Evolutionary conservation across 1,140 invertebrate species (phyloP), one percentile per base, ranked within the genome.

Genomic region (Bicyclus anynana): DNA sequence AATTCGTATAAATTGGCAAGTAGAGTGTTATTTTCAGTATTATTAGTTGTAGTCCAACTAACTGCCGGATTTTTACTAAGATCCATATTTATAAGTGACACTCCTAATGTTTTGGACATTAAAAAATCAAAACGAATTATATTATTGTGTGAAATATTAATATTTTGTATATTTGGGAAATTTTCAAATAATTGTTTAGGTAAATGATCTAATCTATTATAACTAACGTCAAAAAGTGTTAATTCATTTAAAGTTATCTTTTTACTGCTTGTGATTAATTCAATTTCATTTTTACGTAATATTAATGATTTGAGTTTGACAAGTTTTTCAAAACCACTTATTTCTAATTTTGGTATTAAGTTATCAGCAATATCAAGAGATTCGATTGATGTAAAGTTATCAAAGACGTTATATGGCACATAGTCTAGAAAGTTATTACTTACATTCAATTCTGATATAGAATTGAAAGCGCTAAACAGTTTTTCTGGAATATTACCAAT

Each of bases 351-450:
- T 7, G 80, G 73, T 69, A 88, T 67, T 38, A 86, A 69, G 58
- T 88, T 88, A 62, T 86, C 85, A 12, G 83, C 72, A 48, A 86
- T 63, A 53, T 88, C 83, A 63, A 88, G 72, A 17, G 70, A 77
- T 67, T 86, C 80, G 52, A 88, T 65, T 21, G 71, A 63, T 18
- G 80, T 83, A 21, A 86, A 77, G 64, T 88, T 85, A 47, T 83
- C 58, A 52, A 88, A 74, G 33, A 74, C 73, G 62, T 77, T 79
- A 46, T 84, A 86, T 53, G 85, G 85, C 29, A 86, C 73, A 47
- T 77, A 77, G 50, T 86, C 80, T 55, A 88, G 65, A 57, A 86
- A 86, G 56, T 88, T 88, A 53, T 86, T 88, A 56, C 81, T 88
- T 44, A 88, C 71, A 65, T 88, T 88, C 20, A 85, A 79, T 53